A percentile compares a stretch with the other conserved stretches of the same genome.
phyloP scores from a whole-genome alignment of 2,113 vertebrate genomes.

The Pyrgilauda ruficollis region DNA sequence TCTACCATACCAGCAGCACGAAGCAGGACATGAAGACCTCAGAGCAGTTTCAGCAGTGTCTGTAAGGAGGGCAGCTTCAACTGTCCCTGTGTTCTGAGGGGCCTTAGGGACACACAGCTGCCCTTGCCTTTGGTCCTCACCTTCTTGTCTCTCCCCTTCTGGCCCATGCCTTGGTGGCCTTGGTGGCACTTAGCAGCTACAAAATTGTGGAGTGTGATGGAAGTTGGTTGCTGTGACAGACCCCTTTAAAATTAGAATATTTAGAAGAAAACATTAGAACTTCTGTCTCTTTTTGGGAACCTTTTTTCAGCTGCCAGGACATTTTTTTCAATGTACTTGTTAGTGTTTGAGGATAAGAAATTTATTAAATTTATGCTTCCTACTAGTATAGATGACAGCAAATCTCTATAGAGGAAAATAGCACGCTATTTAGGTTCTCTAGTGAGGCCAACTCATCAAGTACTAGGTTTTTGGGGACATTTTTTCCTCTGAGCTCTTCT shows the following conservation, averaged over 20 bases:
- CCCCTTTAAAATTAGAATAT: neutral
- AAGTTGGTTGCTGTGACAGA: neutral
- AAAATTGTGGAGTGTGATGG: neutral
- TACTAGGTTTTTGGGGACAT: neutral
- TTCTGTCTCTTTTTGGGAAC: neutral
- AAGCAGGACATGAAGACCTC: neutral
- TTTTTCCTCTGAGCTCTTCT: neutral
- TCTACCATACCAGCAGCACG: neutral
- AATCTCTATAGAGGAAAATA: neutral
- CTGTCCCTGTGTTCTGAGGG: neutral
- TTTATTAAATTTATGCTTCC: neutral
- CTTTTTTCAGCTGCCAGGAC: neutral
- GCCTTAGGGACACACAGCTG: neutral
- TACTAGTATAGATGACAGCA: neutral
- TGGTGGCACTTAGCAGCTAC: neutral
- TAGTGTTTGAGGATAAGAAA: neutral
- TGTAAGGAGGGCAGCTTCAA: neutral
- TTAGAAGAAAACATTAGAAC: neutral
- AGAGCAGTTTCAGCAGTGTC: neutral
- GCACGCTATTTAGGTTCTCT: neutral
- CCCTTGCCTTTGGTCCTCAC: neutral
- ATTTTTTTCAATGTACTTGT: neutral
- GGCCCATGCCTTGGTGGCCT: neutral
- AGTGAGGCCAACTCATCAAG: neutral
- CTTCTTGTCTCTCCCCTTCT: neutral